Evolutionary conservation across 2,797 vertebrate species (phyloP).

Genomic region (Propithecus deckenii): DNA sequence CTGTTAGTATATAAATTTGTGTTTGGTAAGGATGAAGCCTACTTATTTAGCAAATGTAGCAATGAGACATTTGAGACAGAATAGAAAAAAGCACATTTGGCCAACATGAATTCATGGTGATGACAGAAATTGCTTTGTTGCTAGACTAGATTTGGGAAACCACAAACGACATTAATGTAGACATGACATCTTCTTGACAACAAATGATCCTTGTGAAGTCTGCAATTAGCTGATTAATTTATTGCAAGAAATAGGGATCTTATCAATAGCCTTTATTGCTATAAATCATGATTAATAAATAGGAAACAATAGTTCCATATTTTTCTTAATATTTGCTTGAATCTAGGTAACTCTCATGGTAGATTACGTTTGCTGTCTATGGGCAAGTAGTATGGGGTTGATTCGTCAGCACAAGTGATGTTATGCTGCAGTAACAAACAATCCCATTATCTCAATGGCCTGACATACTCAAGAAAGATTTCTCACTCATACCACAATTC

Average conservation of each 20-base stretch:
- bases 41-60: slow-evolving; percentile 42
- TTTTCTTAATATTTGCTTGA: neutral
- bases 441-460: neutral
- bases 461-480: neutral
- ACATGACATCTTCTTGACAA: neutral
- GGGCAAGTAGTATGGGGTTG: neutral
- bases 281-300: neutral
- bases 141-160: neutral
- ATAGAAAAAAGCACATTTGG: neutral
- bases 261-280: neutral
- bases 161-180: neutral
- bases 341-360: neutral
- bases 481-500: neutral
- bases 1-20: slow-evolving; percentile 53
- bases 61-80: neutral
- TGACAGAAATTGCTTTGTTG: neutral
- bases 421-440: neutral
- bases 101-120: neutral
- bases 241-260: neutral
- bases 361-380: neutral
- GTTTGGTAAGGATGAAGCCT: slow-evolving; percentile 34
- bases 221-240: neutral
- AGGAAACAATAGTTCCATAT: neutral
- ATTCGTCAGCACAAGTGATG: neutral
- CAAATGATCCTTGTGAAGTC: neutral